Evolutionary conservation across 2,888 invertebrate species (phyloP).

Genomic region (Synanthedon vespiformis): DNA sequence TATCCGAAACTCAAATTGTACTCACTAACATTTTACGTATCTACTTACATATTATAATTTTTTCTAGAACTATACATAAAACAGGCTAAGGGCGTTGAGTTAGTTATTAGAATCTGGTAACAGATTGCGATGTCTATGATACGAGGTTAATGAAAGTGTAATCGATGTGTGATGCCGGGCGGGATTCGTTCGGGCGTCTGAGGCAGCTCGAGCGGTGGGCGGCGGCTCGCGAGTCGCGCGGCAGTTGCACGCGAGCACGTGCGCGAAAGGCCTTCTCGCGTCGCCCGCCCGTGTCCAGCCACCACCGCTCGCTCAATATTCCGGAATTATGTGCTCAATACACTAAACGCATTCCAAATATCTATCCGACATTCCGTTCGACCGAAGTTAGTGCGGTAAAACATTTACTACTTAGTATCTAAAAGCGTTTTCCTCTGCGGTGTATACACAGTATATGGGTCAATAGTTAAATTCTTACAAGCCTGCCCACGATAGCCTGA

Average conservation of each 20-base stretch:
- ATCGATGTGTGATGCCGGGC: conserved; percentile 23
- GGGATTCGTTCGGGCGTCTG: conserved; percentile 10
- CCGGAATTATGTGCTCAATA: conserved; percentile 4
- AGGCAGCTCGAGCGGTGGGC: conserved; percentile 16
- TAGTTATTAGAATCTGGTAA: no score
- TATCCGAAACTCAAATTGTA: no score
- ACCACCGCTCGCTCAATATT: conserved; percentile 43
- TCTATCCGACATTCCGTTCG: no score
- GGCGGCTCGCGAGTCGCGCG: conserved; percentile 37
- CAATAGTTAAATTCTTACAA: conserved; percentile 46
- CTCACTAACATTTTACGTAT: no score
- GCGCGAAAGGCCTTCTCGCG: conserved; percentile 53
- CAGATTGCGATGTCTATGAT: no score
- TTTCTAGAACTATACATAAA: no score
- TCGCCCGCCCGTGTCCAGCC: conserved; percentile 27
- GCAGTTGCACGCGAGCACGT: conserved; percentile 64
- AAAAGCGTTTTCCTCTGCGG: conserved; percentile 12
- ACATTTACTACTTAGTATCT: no score
- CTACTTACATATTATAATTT: no score
- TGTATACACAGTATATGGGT: conserved; percentile 42
- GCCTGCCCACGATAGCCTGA: conserved; percentile 54
- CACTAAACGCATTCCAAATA: background rate
- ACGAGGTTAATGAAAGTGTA: conserved; percentile 9
- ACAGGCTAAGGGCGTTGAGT: no score
- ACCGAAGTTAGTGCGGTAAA: no score